Evolutionary conservation across 2,797 vertebrate genomes (phyloP).

Genomic region (Ceryle rudis): DNA sequence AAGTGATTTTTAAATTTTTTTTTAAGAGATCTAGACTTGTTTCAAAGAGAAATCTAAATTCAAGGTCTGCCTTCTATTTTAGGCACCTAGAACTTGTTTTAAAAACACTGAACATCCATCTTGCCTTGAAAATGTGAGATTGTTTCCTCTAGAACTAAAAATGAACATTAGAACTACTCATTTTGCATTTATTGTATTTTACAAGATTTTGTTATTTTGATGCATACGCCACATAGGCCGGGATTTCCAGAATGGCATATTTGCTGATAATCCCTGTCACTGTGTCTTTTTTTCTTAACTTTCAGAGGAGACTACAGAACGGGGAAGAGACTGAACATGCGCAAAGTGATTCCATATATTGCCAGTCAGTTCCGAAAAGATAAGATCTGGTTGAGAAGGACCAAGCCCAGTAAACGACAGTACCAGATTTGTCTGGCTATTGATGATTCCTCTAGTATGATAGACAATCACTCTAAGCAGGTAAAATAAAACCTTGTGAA

Average conservation of each 20-base stretch:
- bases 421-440: constrained; percentile 97
- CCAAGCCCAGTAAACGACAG: constrained; percentile 95
- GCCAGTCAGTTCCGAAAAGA: constrained; percentile 98
- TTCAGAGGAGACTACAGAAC: constrained; percentile 95
- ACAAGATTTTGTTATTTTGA: neutral
- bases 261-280: neutral
- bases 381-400: constrained; percentile 98
- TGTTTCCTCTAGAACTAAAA: neutral
- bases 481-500: constrained; percentile 68
- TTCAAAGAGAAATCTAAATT: neutral
- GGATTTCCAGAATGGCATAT: neutral
- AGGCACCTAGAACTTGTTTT: neutral
- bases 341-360: constrained; percentile 97
- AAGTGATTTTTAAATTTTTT: neutral
- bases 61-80: neutral
- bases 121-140: neutral
- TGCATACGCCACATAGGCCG: neutral
- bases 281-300: neutral
- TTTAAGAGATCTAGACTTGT: neutral
- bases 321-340: constrained; percentile 96
- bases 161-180: neutral
- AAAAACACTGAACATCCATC: neutral
- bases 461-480: constrained; percentile 98
- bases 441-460: constrained; percentile 98
- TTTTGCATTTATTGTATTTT: neutral